Evolutionary conservation across 2,113 vertebrate genomes (phyloP), one percentile per base, ranked within the genome.

Genomic region (Apteryx mantelli): DNA sequence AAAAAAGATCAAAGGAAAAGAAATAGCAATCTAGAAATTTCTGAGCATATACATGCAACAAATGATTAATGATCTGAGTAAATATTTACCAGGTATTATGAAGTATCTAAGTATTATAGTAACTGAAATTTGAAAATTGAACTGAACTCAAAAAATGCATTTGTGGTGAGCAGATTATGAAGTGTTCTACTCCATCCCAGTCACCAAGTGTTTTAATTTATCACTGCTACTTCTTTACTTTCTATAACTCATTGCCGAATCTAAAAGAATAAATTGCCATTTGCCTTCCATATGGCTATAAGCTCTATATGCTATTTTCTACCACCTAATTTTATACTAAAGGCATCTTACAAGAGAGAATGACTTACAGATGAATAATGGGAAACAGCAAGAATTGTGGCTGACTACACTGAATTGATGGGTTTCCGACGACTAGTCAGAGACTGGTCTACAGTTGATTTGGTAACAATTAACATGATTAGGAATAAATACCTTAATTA

Each of bases 21-120:
- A 97, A 97, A 97, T 89, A 97, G 82, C 97, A 95, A 97, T 90
- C 84, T 92, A 90, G 85, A 94, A 97, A 95, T 87, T 97, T 95
- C 88, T 91, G 96, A 88, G 85, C 89, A 68, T 94, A 97, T 94
- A 97, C 28, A 97, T 70, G 88, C 96, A 98, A 97, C 44, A 95
- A 95, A 97, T 79, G 40, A 97, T 95, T 96, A 97, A 94, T 82
- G 42, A 83, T 60, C 63, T 94, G 66, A 52, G 50, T 25, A 97
- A 95, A 68, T 40, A 94, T 50, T 87, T 50, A 85, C 18, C 55
- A 94, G 34, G 25, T 90, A 68, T 69, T 55, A 48, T 93, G 83
- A 91, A 60, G 28, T 91, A 82, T 88, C 79, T 91, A 80, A 95
- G 86, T 15, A 96, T 61, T 65, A 90, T 1, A 96, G 13, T 58